Base-by-base conservation (phyloP, 2,113 vertebrate species). In the Syngnathus floridae region DNA sequence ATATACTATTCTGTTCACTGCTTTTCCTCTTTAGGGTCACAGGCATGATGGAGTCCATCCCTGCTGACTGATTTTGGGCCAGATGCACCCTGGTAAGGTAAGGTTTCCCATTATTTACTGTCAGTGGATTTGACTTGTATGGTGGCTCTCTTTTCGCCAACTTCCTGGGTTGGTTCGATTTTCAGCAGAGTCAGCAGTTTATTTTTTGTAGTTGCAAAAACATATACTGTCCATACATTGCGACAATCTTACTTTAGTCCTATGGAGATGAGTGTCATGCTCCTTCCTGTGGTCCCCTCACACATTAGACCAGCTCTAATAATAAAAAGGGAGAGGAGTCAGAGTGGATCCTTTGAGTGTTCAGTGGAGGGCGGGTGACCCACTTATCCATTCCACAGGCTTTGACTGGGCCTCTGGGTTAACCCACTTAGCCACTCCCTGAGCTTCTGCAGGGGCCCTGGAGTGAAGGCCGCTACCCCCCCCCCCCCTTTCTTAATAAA, bases 401-500 rank as follows among this genome's bases (percentile, higher is more conserved):
- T 88, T 87, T 89, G 86, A 88, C 80, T 83, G 84, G 88, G 89
- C 86, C 86, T 84, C 70, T 87, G 82, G 86, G 84, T 86, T 88
- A 87, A 88, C 83, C 85, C 85, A 89, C 87, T 88, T 89, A 88
- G 85, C 85, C 88, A 84, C 82, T 84, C 86, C 86, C 87, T 84
- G 86, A 83, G 85, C 82, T 80, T 85, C 80, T 78, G 75, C 74
- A 35, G 48, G 26, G 82, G 80, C 86, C 77, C 86, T 79, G 83
- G 82, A 89, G 85, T 87, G 82, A 88, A 83, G 86, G 86, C 88
- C 84, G 40, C 26, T 56, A 56, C 22, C 26, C 52, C 52, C 70
- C 80, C 84, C 78, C 81, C 87, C 19, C 73, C 78, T 86, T 88
- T 89, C 86, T 87, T 86, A 87, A 86, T 85, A 87, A 88, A 89